phyloP scores from a whole-genome alignment of 2,888 invertebrate species.

The Stenotaenia linearis region DNA sequence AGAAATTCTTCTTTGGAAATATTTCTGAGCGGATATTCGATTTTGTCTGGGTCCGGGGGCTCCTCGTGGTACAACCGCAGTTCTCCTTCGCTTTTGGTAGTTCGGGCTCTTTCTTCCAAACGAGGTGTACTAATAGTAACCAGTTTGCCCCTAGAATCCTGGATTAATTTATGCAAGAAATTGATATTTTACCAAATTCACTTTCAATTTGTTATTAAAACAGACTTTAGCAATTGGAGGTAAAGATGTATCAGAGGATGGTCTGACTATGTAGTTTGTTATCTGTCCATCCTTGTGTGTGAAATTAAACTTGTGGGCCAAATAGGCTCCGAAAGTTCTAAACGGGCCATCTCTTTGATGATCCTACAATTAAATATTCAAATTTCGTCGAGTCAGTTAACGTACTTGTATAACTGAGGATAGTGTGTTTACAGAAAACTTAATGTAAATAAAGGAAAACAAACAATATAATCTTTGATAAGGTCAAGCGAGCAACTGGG shows the following conservation, averaged over 20 bases:
- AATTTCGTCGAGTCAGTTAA: no score
- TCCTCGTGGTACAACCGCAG: not conserved
- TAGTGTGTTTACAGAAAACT: no score
- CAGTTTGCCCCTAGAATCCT: conserved; percentile 28
- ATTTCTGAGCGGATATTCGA: conserved; percentile 44
- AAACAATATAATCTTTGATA: no score
- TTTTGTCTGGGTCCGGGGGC: not conserved
- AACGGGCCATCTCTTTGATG: conserved; percentile 30
- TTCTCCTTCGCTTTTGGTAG: conserved; percentile 27
- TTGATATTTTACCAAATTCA: not conserved
- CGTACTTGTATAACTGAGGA: no score
- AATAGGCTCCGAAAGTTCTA: conserved; percentile 32
- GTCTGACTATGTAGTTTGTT: conserved; percentile 29
- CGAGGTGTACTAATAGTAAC: conserved; percentile 6
- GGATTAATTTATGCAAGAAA: not conserved
- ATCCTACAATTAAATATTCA: not conserved
- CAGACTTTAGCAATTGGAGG: conserved; percentile 33
- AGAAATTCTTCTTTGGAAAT: conserved; percentile 47
- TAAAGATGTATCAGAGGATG: conserved; percentile 33
- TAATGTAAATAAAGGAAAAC: no score
- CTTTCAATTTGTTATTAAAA: not conserved
- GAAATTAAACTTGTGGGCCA: conserved; percentile 32
- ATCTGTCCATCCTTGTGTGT: not conserved
- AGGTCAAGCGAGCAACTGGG: no score
- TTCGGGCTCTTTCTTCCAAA: not conserved